Evolutionary conservation across 2,797 vertebrate genomes (phyloP).

Genomic region (Percopsis omiscomaycus): DNA sequence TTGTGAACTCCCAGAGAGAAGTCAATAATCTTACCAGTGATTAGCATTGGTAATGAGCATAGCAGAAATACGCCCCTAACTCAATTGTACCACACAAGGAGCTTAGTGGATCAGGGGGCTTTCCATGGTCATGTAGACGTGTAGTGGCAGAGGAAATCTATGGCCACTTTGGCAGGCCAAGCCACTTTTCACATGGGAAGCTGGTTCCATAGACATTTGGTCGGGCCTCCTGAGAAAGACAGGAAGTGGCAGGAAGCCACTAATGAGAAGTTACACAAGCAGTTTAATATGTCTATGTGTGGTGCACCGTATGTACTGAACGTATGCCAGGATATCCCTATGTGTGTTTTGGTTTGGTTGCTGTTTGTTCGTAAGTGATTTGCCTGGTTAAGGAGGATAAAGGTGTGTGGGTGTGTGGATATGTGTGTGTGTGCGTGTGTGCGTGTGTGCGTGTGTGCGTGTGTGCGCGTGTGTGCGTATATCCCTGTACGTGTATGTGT

Average conservation of each 20-base stretch:
- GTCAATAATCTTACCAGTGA: neutral
- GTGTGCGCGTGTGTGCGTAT: conserved; percentile 3
- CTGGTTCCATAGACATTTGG: conserved; percentile 36
- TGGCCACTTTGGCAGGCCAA: conserved; percentile 37
- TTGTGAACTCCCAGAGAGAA: neutral
- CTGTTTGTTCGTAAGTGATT: conserved; percentile 12
- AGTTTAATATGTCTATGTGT: conserved; percentile 48
- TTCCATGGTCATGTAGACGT: conserved; percentile 4
- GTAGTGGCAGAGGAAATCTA: conserved; percentile 9
- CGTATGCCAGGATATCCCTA: conserved; percentile 56
- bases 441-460: conserved; percentile 2
- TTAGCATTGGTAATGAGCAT: neutral
- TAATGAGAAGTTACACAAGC: conserved; percentile 62
- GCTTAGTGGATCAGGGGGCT: conserved; percentile 6
- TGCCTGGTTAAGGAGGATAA: neutral
- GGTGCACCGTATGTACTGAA: neutral
- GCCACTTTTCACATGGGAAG: conserved; percentile 64
- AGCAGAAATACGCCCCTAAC: neutral
- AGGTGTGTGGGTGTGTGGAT: neutral
- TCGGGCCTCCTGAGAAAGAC: conserved; percentile 46
- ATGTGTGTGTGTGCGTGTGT: conserved; percentile 3
- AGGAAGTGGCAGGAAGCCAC: conserved; percentile 62
- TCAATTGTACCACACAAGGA: conserved; percentile 8
- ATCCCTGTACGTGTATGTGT: conserved; percentile 8
- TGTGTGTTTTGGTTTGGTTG: conserved; percentile 33